Conservation (phyloP, 2,888 invertebrate genomes). For the Leptogaster cylindrica region DNA sequence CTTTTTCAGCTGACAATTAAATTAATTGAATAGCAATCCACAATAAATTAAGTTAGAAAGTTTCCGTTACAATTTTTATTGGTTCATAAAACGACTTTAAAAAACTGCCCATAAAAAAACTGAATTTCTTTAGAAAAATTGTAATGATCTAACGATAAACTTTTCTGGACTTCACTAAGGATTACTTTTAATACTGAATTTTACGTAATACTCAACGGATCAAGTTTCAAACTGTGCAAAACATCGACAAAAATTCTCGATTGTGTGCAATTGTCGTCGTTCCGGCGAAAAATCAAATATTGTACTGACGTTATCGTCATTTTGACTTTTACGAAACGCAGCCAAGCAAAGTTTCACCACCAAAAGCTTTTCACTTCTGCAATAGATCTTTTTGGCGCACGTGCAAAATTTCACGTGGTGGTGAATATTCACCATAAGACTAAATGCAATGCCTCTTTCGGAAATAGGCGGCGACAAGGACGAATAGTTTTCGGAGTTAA, state of each 20-base stretch:
- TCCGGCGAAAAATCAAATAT: slow-evolving; percentile 10
- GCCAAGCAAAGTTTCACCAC: not conserved
- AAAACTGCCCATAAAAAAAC: slow-evolving; percentile 27
- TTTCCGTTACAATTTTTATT: too few species aligned
- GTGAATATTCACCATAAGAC: slow-evolving; percentile 8
- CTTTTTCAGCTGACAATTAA: too few species aligned
- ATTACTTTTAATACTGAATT: not conserved
- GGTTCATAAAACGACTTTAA: too few species aligned
- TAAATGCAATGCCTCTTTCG: not conserved
- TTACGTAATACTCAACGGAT: slow-evolving; percentile 4
- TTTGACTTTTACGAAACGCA: not conserved
- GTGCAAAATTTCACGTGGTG: slow-evolving; percentile 5
- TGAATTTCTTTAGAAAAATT: not conserved
- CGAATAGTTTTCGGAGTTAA: not conserved
- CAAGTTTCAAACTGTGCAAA: not conserved
- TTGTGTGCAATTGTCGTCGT: slow-evolving; percentile 1
- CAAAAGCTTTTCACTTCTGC: too few species aligned
- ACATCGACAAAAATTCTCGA: not conserved
- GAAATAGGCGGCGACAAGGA: not conserved
- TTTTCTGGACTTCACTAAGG: not conserved
- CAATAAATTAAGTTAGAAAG: too few species aligned
- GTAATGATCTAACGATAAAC: not conserved
- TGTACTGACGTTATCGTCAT: slow-evolving; percentile 11
- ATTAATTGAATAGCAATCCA: too few species aligned
- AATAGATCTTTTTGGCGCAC: not conserved